phyloP scores from a whole-genome alignment of 2,113 vertebrate species.

The Pterocles gutturalis region DNA sequence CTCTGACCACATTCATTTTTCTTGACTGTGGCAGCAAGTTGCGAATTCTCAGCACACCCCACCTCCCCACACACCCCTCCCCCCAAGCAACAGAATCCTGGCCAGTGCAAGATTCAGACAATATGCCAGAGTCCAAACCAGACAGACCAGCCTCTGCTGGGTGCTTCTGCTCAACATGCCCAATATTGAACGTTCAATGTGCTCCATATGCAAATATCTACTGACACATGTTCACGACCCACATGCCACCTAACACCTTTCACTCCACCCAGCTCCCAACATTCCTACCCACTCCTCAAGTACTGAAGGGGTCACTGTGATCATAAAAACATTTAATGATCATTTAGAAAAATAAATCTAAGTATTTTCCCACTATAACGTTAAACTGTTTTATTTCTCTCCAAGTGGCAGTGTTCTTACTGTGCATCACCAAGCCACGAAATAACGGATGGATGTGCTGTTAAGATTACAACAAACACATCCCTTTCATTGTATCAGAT shows the following conservation, averaged over 20 bases:
- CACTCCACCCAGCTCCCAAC: background rate
- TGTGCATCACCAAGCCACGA: background rate
- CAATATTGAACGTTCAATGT: background rate
- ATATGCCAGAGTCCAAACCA: background rate
- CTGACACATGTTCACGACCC: background rate
- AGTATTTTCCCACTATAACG: background rate
- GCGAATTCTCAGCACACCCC: fast-evolving
- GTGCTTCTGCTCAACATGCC: background rate
- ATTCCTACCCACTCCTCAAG: background rate
- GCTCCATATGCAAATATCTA: background rate
- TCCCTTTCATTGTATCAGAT: background rate
- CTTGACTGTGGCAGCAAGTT: background rate
- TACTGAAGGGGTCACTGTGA: background rate
- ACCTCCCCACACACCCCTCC: too few species aligned
- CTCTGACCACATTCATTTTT: background rate
- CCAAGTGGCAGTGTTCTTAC: background rate
- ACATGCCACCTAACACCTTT: background rate
- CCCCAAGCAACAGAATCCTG: background rate
- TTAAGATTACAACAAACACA: background rate
- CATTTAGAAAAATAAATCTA: background rate
- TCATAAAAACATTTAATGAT: background rate
- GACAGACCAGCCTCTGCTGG: background rate
- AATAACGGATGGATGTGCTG: background rate
- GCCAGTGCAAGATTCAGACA: background rate
- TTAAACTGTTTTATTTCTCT: background rate